phyloP scores from a whole-genome alignment of 2,113 vertebrate genomes.

The Bothrops jararaca region DNA sequence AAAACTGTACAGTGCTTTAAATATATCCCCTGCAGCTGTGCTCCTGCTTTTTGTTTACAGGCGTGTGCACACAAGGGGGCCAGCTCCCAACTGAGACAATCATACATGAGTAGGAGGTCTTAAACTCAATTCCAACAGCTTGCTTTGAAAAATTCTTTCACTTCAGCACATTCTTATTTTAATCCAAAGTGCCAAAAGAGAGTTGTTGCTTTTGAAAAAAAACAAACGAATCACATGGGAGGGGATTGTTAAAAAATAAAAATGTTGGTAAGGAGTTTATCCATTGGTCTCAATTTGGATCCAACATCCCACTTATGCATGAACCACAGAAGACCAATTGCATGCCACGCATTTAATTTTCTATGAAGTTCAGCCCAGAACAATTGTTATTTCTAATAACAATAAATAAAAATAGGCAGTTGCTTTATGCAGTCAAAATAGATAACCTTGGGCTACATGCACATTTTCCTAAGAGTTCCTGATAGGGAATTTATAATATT shows the following conservation, averaged over 20 bases:
- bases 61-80: background rate
- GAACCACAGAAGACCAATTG: background rate
- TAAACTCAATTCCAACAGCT: background rate
- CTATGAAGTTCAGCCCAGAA: background rate
- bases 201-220: background rate
- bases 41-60: background rate
- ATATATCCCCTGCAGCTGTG: background rate
- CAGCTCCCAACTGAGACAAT: background rate
- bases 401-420: background rate
- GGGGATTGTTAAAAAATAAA: background rate
- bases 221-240: background rate
- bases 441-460: background rate
- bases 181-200: background rate
- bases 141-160: background rate
- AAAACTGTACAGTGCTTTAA: background rate
- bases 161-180: background rate
- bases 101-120: background rate
- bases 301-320: background rate
- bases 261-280: background rate
- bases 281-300: background rate
- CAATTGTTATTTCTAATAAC: background rate
- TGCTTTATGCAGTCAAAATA: background rate
- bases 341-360: background rate
- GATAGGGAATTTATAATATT: background rate
- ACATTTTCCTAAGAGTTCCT: background rate